Evolutionary conservation across 2,797 vertebrate species (phyloP).

Genomic region (Hipposideros larvatus): DNA sequence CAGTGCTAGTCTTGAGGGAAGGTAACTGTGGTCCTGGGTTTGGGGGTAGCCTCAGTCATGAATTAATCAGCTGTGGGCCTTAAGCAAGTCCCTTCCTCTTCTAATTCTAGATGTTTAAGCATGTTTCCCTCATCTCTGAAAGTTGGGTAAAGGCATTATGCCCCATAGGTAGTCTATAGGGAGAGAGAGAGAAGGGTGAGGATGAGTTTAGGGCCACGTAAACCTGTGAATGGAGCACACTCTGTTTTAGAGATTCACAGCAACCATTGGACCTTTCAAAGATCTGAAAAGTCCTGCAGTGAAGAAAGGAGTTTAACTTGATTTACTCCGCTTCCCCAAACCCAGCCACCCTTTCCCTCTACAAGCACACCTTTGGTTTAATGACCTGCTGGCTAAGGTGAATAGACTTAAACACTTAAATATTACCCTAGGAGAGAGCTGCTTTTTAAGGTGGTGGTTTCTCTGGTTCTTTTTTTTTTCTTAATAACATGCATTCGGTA

Average conservation of each 20-base stretch:
- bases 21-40: neutral
- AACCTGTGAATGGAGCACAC: neutral
- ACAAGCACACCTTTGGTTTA: neutral
- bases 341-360: neutral
- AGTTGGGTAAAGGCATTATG: neutral
- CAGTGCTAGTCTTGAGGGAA: neutral
- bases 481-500: neutral
- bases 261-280: neutral
- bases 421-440: neutral
- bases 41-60: neutral
- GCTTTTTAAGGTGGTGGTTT: neutral
- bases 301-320: neutral
- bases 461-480: neutral
- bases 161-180: fast-evolving
- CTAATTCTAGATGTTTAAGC: neutral
- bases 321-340: neutral
- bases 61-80: neutral
- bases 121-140: neutral
- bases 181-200: neutral
- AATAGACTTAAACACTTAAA: neutral
- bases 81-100: neutral
- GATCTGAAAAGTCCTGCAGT: neutral
- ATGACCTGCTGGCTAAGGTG: neutral
- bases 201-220: neutral
- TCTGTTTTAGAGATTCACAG: neutral